Base-by-base conservation (phyloP, 2,888 invertebrate genomes). In the Eremobia ochroleuca region DNA sequence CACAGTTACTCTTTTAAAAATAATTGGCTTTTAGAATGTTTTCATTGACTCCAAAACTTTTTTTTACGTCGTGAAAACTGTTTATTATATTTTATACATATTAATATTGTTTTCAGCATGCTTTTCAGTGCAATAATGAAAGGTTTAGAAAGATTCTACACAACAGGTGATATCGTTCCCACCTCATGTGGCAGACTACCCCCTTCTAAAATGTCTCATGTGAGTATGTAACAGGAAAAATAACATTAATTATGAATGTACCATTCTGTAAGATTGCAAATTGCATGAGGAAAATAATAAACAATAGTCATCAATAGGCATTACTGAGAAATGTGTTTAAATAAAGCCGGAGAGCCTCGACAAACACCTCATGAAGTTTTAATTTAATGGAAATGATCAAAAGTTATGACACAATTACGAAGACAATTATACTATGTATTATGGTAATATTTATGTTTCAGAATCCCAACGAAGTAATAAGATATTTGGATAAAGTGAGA, bases 71-170 rank as follows among this genome's bases (percentile, higher is more conserved):
- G 8, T 31, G 5, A 34, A 43, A 55, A 59, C n/a, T 6, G 8
- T 34, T 31, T 31, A 31, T 31, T 49, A 13, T 31, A 8, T 31
- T 49, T 21, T 31, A 8, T 9, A 31, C 25, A 1, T 13, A 68
- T 68, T 6, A 6, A 34, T 58, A 6, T 58, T 34, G 25, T 68
- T 68, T 88, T 18, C 85, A 98, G 98, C 89, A 97, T 97, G 90
- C 90, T 98, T 69, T 98, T 98, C 91, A 97, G 96, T 62, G 96
- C 97, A 6, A 96, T 98, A 4, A 98, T 98, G 98, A 94, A 96
- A 37, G 97, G 97, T 0, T 94, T 98, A 81, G 97, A 97, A 89
- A 97, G 97, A 55, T 98, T 97, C 89, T 98, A 98, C 91, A 96
- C 97, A 13, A 97, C 97, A 4, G 97, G 97, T 1, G 97, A 97